These are phyloP conservation scores for Anseranas semipalmata DNA, from an alignment of 2,113 vertebrate genomes.

Conservation along the genomic window DNA sequence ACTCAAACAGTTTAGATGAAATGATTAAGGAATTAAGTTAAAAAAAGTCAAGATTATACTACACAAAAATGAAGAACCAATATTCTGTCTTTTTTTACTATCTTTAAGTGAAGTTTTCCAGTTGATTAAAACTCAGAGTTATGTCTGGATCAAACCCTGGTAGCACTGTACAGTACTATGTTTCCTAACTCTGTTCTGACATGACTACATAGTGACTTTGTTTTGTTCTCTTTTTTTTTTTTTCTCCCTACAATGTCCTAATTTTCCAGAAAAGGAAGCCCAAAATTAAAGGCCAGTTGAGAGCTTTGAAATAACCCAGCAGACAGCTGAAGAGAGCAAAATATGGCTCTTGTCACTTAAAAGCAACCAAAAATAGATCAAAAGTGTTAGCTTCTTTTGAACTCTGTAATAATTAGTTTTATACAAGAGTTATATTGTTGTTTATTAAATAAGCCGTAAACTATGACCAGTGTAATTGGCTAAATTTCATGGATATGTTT, in stretches of 20 bases:
- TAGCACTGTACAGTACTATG: fast-evolving
- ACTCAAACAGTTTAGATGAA: not conserved
- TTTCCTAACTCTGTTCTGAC: not conserved
- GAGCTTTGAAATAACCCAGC: not conserved
- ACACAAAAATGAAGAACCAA: not conserved
- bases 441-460: not conserved
- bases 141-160: not conserved
- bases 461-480: not conserved
- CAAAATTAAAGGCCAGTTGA: not conserved
- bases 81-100: not conserved
- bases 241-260: not conserved
- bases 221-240: not conserved
- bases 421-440: not conserved
- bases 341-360: not conserved
- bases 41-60: not conserved
- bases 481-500: not conserved
- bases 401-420: not conserved
- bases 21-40: not conserved
- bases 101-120: not conserved
- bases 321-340: not conserved
- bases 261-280: not conserved
- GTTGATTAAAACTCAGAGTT: not conserved
- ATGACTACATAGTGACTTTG: not conserved
- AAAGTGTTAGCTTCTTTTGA: not conserved
- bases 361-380: not conserved